A percentile compares a stretch with the other conserved stretches of the same genome.
phyloP scores from a whole-genome alignment of 2,797 vertebrate species.

The Coendou prehensilis region DNA sequence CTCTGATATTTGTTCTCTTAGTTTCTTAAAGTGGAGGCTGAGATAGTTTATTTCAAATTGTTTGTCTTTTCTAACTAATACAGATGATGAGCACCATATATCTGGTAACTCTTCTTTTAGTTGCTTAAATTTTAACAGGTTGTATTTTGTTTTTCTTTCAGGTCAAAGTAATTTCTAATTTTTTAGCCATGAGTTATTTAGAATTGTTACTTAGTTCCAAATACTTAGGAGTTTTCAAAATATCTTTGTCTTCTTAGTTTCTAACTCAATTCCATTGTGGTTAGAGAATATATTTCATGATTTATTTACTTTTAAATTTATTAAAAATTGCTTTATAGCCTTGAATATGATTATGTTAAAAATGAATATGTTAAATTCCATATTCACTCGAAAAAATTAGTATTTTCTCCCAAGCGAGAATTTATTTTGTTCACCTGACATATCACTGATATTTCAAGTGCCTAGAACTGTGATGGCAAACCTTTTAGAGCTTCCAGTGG shows the following conservation, averaged over 20 bases:
- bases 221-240: conserved; percentile 42
- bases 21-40: conserved; percentile 17
- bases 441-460: not conserved
- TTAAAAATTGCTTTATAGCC: not conserved
- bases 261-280: not conserved
- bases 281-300: not conserved
- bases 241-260: not conserved
- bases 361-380: conserved; percentile 26
- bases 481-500: not conserved
- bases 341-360: conserved; percentile 17
- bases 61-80: conserved; percentile 23
- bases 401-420: not conserved
- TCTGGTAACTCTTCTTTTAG: not conserved
- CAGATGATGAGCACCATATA: not conserved
- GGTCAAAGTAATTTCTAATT: conserved; percentile 23
- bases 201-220: conserved; percentile 38
- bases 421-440: conserved; percentile 19
- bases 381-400: not conserved
- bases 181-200: not conserved
- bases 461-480: not conserved
- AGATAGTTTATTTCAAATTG: conserved; percentile 27
- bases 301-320: conserved; percentile 15
- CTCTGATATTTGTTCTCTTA: not conserved
- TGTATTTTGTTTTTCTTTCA: conserved; percentile 10
- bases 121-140: not conserved